Evolutionary conservation across 2,888 invertebrate genomes (phyloP), one percentile per base, ranked within the genome.

Genomic region (Cyrtodaria siliqua): DNA sequence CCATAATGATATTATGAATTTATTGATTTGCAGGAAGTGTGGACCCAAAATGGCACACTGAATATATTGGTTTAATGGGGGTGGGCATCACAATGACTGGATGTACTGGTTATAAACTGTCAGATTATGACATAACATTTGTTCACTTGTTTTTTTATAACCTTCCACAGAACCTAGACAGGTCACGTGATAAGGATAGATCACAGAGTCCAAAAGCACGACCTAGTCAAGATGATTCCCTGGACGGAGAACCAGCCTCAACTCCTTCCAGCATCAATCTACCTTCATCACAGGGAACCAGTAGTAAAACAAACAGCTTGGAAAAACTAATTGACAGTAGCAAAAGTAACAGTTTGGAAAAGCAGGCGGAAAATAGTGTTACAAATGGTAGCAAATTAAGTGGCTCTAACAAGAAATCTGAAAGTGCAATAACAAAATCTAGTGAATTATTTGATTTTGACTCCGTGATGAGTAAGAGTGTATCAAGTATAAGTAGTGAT

Each of bases 401-500:
- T 18, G 44, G 42, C 18, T 18, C 38, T 20, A 50, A 57, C n/a
- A 59, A 59, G 33, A 55, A 33, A 18, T 47, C 53, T n/a, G 73
- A 62, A 29, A 62, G 62, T 47, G 40, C 27, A 16, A 70, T 76
- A 57, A 44, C 57, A 14, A 77, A 72, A 53, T 71, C 77, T 40
- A 68, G 47, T 52, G 68, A 78, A 26, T 56, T 69, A 24, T 64
- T 50, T 78, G 78, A 78, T 44, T 69, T 78, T 69, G 78, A 73
- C 33, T 78, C 78, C 8, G 50, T 69, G 8, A 78, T 78, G 78
- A 72, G 53, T 40, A 50, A 64, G 33, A 78, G 78, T 72, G 64
- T 78, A 16, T 72, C 78, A 14, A 78, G 78, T 61, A 69, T 78
- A 56, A 69, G 72, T n/a, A 78, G 78, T 78, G 78, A 78, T 66